Evolutionary conservation across 2,113 vertebrate species (phyloP).

Genomic region (Suncus etruscus): DNA sequence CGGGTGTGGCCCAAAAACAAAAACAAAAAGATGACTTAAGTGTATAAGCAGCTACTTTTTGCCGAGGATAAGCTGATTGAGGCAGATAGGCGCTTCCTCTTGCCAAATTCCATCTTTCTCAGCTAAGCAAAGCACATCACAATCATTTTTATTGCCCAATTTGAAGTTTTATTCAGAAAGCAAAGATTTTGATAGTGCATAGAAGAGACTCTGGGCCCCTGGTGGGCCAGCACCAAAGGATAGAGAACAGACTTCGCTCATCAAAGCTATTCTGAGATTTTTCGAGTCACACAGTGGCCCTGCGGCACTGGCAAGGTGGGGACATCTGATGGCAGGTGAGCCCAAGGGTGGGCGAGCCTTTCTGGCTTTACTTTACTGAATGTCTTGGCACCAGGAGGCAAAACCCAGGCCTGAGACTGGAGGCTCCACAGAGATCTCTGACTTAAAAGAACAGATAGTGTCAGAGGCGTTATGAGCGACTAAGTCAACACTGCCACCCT

Average conservation of each 20-base stretch:
- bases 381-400: background rate
- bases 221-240: constrained; percentile 77
- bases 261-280: background rate
- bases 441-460: background rate
- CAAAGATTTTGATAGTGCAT: constrained; percentile 69
- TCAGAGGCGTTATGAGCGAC: background rate
- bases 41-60: background rate
- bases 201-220: constrained; percentile 62
- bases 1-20: too few relatives aligned
- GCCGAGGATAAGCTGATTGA: background rate
- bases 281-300: background rate
- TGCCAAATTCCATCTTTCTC: background rate
- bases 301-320: background rate
- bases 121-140: constrained; percentile 37
- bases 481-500: background rate
- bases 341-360: background rate
- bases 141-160: constrained; percentile 37
- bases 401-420: background rate
- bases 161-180: constrained; percentile 78
- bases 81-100: background rate
- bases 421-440: background rate
- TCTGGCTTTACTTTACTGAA: background rate
- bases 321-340: background rate
- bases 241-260: constrained; percentile 2
- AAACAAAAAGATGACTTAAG: background rate